Conservation (phyloP, 2,113 vertebrate genomes). For the Sylvilagus bachmani region DNA sequence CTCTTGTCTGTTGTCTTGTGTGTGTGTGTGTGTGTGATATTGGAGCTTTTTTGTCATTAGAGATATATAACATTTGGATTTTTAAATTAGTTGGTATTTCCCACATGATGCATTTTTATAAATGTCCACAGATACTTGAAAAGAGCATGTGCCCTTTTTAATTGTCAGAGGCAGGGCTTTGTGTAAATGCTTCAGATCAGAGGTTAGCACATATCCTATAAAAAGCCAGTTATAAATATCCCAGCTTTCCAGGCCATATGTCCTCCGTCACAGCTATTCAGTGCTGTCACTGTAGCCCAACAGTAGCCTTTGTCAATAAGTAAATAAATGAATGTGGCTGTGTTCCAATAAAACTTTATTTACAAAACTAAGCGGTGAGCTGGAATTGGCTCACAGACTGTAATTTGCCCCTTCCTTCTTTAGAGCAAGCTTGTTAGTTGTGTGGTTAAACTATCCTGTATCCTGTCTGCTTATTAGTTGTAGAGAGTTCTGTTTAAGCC, state of each 20-base stretch:
- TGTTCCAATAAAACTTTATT: conserved; percentile 59
- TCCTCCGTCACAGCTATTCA: neutral
- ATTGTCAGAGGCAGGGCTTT: neutral
- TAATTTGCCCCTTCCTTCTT: neutral
- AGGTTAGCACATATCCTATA: neutral
- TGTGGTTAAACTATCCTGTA: conserved; percentile 1
- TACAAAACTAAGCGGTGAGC: conserved; percentile 12
- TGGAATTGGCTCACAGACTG: neutral
- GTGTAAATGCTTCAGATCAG: neutral
- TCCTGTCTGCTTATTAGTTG: neutral
- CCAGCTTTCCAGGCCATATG: neutral
- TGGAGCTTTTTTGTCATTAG: neutral
- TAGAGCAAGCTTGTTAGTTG: neutral
- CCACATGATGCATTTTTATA: conserved; percentile 23
- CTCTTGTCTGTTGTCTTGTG: neutral
- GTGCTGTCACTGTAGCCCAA: neutral
- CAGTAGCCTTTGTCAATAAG: neutral
- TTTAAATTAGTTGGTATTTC: conserved; percentile 22
- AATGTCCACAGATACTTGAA: neutral
- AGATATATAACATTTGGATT: neutral
- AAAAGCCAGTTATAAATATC: neutral
- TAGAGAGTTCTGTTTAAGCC: conserved; percentile 7
- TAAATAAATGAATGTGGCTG: conserved; percentile 9
- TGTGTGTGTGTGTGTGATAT: neutral
- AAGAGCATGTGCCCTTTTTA: neutral